Evolutionary conservation across 1,140 invertebrate species (phyloP), one percentile per base, ranked within the genome.

Genomic region (Euglossa dilemma): DNA sequence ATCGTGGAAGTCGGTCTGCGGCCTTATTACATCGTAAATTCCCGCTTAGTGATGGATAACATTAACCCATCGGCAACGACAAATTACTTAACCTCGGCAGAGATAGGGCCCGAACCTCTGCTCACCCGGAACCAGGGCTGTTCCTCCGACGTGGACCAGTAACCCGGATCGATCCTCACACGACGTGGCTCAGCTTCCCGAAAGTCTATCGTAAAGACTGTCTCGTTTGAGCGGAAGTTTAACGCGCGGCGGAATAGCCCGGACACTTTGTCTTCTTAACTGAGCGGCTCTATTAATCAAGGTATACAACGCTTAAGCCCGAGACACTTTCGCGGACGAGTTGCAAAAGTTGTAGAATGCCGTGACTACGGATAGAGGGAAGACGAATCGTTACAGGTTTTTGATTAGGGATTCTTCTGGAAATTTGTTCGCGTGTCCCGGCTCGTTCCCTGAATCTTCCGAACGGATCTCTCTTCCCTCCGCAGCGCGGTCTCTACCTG

Each of bases 21-120:
- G 84, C 87, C 87, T 93, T 92, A 92, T 93, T 92, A 92, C 91
- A 91, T 90, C 92, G 92, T 93, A 93, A 92, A 92, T 92, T 91
- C 80, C 75, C 86, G 85, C 84, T 89, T 86, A 90, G 90, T 92
- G 90, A 92, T 92, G 91, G 92, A 92, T 92, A 92, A 91, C 90
- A 91, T 92, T 92, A 91, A 92, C 89, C 90, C 87, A 92, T 93
- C 88, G 89, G 89, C 90, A 89, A 87, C 87, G 90, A 93, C 91
- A 93, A 92, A 93, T 93, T 91, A 91, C 91, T 93, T 87, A 90
- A 89, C 87, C 90, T 85, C 80, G 43, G 45, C 66, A 56, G 75
- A 82, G 80, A 85, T 89, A 80, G 80, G 78, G 76, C 63, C 57
- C 50, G n/a, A 74, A 67, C n/a, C 57, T 74, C 67, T 36, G 72